Percentiles rank a stretch among this genome's conserved stretches.
phyloP scores from a whole-genome alignment of 2,888 invertebrate genomes.

The Ochropleura leucogaster region DNA sequence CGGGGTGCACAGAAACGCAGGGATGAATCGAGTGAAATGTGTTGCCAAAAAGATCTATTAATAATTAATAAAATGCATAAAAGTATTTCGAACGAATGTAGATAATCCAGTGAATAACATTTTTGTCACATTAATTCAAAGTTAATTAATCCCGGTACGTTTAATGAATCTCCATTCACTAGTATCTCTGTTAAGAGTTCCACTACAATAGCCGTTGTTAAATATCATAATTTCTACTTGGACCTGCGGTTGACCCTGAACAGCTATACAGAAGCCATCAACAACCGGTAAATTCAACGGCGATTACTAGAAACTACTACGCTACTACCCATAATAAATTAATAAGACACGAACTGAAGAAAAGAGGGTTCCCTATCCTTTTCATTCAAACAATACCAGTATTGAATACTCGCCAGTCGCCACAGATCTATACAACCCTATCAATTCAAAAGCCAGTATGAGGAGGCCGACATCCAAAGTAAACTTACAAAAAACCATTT shows the following conservation, averaged over 20 bases:
- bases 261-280: background rate
- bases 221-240: background rate
- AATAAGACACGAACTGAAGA: background rate
- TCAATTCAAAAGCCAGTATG: background rate
- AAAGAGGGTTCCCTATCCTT: slow-evolving; percentile 3
- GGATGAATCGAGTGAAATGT: no score
- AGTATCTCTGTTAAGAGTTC: background rate
- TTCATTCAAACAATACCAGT: slow-evolving; percentile 7
- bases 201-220: background rate
- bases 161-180: no score
- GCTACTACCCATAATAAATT: background rate
- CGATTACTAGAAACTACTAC: background rate
- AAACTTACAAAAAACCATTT: background rate
- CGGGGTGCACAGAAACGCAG: no score
- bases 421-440: background rate
- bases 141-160: background rate
- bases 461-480: background rate
- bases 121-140: no score
- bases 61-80: background rate
- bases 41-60: background rate
- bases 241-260: background rate
- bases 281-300: background rate
- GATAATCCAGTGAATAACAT: background rate
- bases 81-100: background rate
- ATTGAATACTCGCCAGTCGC: background rate